phyloP scores from a whole-genome alignment of 64 coral and sea anemone genomes.

The Stichodactyla helianthus region DNA sequence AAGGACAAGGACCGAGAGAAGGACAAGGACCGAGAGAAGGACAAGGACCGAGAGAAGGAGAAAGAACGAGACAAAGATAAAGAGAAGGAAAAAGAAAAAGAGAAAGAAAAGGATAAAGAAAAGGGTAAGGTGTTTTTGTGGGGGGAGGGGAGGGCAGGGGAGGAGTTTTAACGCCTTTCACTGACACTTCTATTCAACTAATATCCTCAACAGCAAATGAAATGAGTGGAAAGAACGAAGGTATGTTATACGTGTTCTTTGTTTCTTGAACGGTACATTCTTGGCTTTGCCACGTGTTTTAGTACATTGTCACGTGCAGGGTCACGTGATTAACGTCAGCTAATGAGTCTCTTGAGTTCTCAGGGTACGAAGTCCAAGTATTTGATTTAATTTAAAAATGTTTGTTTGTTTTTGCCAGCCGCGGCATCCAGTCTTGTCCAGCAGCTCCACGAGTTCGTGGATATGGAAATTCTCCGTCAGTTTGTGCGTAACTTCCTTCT shows the following conservation, averaged over 20 bases:
- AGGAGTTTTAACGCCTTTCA: background rate
- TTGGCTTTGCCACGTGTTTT: no score
- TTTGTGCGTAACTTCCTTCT: conserved; percentile 95
- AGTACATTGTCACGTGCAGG: no score
- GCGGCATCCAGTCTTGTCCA: conserved; percentile 74
- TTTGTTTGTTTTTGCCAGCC: conserved; percentile 23
- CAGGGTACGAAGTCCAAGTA: no score
- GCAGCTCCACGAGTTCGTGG: conserved; percentile 62
- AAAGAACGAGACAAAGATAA: conserved; percentile 29
- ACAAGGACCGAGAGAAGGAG: conserved; percentile 24
- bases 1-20: conserved; percentile 78
- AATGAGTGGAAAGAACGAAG: background rate
- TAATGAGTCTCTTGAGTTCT: no score
- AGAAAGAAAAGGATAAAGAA: background rate
- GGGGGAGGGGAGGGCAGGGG: background rate
- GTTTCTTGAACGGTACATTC: no score
- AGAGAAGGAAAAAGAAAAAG: conserved; percentile 50
- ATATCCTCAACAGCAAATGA: conserved; percentile 18
- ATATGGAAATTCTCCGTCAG: conserved; percentile 68
- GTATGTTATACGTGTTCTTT: background rate
- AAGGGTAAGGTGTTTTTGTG: background rate
- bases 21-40: conserved; percentile 48
- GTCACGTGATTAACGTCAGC: no score
- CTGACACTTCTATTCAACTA: background rate
- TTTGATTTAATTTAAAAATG: no score